Evolutionary conservation across 2,113 vertebrate species (phyloP), one percentile per base, ranked within the genome.

Genomic region (Nycticorax nycticorax): DNA sequence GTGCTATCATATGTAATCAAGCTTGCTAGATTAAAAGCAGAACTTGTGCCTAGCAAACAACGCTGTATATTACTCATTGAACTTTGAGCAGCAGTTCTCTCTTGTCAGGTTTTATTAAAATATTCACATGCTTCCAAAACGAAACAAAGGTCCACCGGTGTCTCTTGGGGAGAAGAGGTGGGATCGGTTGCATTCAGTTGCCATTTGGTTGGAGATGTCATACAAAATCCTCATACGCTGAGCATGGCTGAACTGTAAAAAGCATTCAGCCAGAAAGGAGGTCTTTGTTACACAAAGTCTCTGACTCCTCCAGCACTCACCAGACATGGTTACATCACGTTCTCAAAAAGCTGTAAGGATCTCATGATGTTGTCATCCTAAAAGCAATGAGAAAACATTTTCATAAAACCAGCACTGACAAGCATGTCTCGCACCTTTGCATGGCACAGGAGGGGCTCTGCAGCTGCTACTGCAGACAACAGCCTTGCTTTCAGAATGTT

Each of bases 291-390:
- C 62, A 85, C 83, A 91, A 94, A 50, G 94, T 97, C 95, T 98
- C 95, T 84, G 93, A 94, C 88, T 96, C 87, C 94, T 69, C 43
- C 73, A 63, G 67, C 17, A 22, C 73, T 83, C 12, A 1, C 56
- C 69, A 62, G 80, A 39, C 62, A 24, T 2, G 7, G 84, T 97
- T 99, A 99, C 97, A 99, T 99, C 90, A 99, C 99, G 12, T 99
- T 99, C 97, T 99, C 99, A 97, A 99, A 99, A 64, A 99, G 99
- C 97, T 99, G 99, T 90, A 99, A 98, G 79, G 99, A 99, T 88
- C 98, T 97, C 99, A 99, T 99, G 98, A 99, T 99, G 96, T 99
- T 99, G 96, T 99, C 99, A 17, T 99, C 99, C 99, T 99, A 95
- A 69, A 93, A 95, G 56, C 59, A 91, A 72, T 1, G n/a, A 93